Evolutionary conservation across 2,888 invertebrate genomes (phyloP).

Genomic region (Helobdella robusta): DNA sequence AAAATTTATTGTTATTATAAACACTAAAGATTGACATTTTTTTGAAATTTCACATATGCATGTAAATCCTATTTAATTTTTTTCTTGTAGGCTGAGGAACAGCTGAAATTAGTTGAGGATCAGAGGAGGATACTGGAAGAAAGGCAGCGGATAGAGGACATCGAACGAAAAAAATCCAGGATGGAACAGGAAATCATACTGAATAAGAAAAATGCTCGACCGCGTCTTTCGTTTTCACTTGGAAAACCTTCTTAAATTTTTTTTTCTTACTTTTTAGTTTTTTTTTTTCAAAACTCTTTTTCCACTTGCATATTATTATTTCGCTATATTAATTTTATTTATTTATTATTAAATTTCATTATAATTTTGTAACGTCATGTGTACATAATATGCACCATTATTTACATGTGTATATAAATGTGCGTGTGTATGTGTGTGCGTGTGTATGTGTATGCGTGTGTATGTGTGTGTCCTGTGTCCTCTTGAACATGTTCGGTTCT

Average conservation of each 20-base stretch:
- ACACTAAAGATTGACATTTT: no score
- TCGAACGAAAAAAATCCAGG: slow-evolving; percentile 80
- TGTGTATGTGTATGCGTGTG: no score
- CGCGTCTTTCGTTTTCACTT: slow-evolving; percentile 71
- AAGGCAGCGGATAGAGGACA: slow-evolving; percentile 79
- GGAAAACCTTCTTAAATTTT: slow-evolving; percentile 26
- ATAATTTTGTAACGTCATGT: neutral
- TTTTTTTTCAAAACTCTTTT: neutral
- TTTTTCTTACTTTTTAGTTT: neutral
- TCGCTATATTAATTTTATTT: neutral
- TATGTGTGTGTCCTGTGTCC: no score
- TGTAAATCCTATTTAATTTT: neutral
- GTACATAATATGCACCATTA: no score
- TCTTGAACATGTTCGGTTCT: no score
- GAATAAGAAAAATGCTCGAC: slow-evolving; percentile 83
- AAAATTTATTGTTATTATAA: no score
- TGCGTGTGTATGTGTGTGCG: no score
- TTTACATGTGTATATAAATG: no score
- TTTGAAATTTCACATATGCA: neutral
- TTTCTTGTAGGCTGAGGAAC: slow-evolving; percentile 74
- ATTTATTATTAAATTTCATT: neutral
- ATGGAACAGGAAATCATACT: slow-evolving; percentile 93
- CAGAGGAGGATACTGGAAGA: slow-evolving; percentile 85
- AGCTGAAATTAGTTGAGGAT: slow-evolving; percentile 89
- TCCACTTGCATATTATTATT: neutral